These are phyloP conservation scores for Caenorhabditis sp. DNA, from an alignment of 2,888 invertebrate species.

Conservation along the genomic window DNA sequence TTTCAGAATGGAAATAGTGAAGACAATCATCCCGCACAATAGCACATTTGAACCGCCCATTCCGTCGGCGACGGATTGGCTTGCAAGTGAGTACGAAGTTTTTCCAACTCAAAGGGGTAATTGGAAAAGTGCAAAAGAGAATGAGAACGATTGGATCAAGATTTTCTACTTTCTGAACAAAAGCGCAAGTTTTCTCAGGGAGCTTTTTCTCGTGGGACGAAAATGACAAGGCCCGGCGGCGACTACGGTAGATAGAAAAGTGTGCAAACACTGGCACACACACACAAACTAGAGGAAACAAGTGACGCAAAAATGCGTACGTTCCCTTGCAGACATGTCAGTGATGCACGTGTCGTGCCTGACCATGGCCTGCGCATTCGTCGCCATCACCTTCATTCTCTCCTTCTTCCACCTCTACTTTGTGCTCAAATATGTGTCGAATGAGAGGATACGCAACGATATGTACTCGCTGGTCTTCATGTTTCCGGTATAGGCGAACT, in stretches of 20 bases:
- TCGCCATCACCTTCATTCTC: constrained; percentile 67
- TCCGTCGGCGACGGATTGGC: constrained; percentile 56
- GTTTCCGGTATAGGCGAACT: constrained; percentile 67
- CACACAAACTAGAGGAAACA: no score
- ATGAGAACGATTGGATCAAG: no score
- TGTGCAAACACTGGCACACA: no score
- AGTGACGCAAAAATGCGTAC: neutral
- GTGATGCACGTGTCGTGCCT: constrained; percentile 67
- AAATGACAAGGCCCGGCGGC: no score
- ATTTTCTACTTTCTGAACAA: no score
- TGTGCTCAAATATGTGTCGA: constrained; percentile 75
- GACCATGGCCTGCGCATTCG: constrained; percentile 65
- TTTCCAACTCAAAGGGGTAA: no score
- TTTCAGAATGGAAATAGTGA: constrained; percentile 62
- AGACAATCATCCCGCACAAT: constrained; percentile 59
- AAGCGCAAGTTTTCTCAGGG: no score
- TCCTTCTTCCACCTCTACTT: constrained; percentile 72
- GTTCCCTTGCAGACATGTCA: constrained; percentile 75
- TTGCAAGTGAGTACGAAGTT: constrained; percentile 44
- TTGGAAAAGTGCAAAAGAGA: no score
- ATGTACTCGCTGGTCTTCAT: constrained; percentile 76
- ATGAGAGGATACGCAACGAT: constrained; percentile 75
- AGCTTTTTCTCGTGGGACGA: no score
- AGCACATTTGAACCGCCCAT: constrained; percentile 43
- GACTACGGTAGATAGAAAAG: no score